Base-by-base conservation (phyloP, 2,797 vertebrate species). In the Poeciliopsis turneri region DNA sequence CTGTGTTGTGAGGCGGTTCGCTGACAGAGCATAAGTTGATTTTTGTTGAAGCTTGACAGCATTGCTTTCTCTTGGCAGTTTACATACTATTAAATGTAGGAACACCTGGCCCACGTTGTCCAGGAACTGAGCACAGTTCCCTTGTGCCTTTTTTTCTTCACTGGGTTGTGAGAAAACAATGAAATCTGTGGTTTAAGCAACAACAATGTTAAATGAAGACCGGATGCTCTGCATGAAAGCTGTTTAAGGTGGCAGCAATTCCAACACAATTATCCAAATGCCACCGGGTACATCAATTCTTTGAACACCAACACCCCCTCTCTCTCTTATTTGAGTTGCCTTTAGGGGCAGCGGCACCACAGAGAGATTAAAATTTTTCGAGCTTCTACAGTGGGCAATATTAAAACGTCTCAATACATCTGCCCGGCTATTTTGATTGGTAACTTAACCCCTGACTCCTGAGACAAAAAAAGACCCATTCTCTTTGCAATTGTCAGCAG, bases 361-460 rank as follows among this genome's bases (percentile, higher is more conserved):
- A 95, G 96, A 97, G 96, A 94, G 93, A 95, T 98, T 97, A 98
- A 96, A 97, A 97, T 96, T 97, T 97, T 97, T 96, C 97, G 97
- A 97, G 97, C 97, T 97, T 97, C 96, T 91, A 96, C 96, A 96
- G 97, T 97, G 96, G 97, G 96, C 96, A 98, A 99, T 99, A 99
- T 99, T 99, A 99, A 99, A 99, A 98, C 97, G 98, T 98, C 98
- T 97, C 94, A 92, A 96, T 97, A 96, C 97, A 98, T 99, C 96
- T 97, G 96, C 96, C 95, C 93, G 96, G 96, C 97, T 96, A 97
- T 96, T 97, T 97, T 99, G 98, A 99, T 99, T 98, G 98, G 97
- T 97, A 97, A 98, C 97, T 97, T 98, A 99, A 99, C 98, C 98
- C 97, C 97, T 98, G 97, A 98, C 97, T 99, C 97, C 96, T 94